Conservation (phyloP, 37 sponge, comb jelly and placozoan species). For the Crambe crambe region DNA sequence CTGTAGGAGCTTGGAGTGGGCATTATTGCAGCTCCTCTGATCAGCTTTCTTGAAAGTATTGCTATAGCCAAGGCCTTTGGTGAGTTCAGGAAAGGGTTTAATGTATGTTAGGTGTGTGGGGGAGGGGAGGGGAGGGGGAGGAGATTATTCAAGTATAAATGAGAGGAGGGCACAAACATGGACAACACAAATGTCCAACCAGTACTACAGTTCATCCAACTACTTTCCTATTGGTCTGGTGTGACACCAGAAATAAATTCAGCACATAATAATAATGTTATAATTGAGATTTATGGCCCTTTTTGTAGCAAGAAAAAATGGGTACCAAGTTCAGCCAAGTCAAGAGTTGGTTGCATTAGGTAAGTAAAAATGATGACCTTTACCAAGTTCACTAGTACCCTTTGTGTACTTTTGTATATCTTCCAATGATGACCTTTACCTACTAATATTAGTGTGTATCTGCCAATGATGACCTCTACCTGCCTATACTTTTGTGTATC, state of each 20-base stretch:
- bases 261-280: too few species aligned
- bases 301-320: slow-evolving; percentile 78
- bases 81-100: slow-evolving; percentile 2
- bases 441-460: neutral
- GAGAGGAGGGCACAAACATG: neutral
- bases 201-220: too few species aligned
- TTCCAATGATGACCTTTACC: neutral
- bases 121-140: neutral
- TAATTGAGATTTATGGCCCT: neutral
- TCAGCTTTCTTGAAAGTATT: slow-evolving; percentile 91
- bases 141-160: slow-evolving; percentile 5
- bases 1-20: slow-evolving; percentile 69
- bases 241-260: too few species aligned
- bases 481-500: neutral
- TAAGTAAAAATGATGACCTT: neutral
- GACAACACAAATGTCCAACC: too few species aligned
- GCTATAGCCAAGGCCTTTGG: slow-evolving; percentile 97
- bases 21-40: slow-evolving; percentile 81
- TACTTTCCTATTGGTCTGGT: too few species aligned
- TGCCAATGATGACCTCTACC: neutral
- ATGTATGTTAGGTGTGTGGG: neutral
- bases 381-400: too few species aligned
- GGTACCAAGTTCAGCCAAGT: slow-evolving; percentile 81
- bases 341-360: slow-evolving; percentile 96
- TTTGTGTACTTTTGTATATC: neutral